Base-by-base conservation (phyloP, 1,140 invertebrate genomes). In the Marisa cornuarietis region DNA sequence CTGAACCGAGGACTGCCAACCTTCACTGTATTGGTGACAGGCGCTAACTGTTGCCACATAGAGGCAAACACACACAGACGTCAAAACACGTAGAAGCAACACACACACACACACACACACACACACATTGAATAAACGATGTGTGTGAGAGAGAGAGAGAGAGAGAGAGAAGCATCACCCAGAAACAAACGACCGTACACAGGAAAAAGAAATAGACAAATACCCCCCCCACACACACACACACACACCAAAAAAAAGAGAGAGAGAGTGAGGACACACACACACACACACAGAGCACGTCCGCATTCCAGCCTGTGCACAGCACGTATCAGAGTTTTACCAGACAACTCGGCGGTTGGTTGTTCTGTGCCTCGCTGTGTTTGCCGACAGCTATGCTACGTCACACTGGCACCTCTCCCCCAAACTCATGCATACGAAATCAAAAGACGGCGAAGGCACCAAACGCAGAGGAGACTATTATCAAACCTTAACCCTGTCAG, bases 401-500 rank as follows among this genome's bases (percentile, higher is more conserved):
- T 31, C n/a, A 68, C 65, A 31, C 13, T n/a, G 65, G 65, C n/a
- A 68, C 65, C 65, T 31, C 13, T 31, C 65, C 13, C 11, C 11
- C 26, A 24, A 13, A 11, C n/a, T 11, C 22, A 31, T 24, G n/a
- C 65, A 31, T 68, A 68, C 22, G n/a, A n/a, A 31, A n/a, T 68
- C 22, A n/a, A 68, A 31, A 31, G 22, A 68, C 10, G 65, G 26
- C 65, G 65, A 5, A 9, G 26, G 65, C 14, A 13, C 22, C 10
- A 22, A n/a, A 11, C n/a, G 65, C 22, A 68, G 65, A 24, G n/a
- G 42, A 73, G 71, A 49, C 71, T 52, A 73, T 73, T 73, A 73
- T 73, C 54, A 52, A 73, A 73, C 51, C 71, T 54, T 73, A 54
- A 73, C 54, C 42, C 71, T 73, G 71, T 73, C 71, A 73, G 16